Evolutionary conservation across 1,140 invertebrate genomes (phyloP), one percentile per base, ranked within the genome.

Genomic region (Chelonus insularis): DNA sequence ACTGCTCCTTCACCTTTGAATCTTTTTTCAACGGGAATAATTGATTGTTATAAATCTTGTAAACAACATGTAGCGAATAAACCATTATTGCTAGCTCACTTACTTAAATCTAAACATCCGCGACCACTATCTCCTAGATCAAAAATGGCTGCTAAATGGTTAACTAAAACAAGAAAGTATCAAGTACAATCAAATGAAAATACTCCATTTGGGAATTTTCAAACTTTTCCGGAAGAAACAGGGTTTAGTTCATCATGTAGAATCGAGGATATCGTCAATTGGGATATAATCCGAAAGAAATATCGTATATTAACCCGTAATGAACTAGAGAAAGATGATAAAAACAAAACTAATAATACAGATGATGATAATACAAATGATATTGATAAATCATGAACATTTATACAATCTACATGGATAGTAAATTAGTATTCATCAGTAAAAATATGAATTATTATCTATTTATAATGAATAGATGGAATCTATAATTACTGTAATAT

Each of bases 1-100:
- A 95, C 96, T 8, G 97, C 97, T 2, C 98, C 98, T 0, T 95
- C 97, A 14, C 98, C 98, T 0, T 86, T 99, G 47, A 99, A 99
- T 80, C 86, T 99, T 60, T 87, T 99, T 68, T 98, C 96, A 9
- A 96, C 96, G 34, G 94, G 93, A 92, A 85, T 94, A 41, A 91
- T 94, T 79, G 94, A 92, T 84, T 85, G 95, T 67, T 88, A 93
- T 63, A 88, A 92, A 68, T 83, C 90, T 60, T 93, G 91, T 82
- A 91, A 90, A 80, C 88, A 81, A 51, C 71, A 73, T 9, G 64
- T 68, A 0, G 85, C 83, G 60, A 88, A 87, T 75, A 93, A 93
- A 75, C 84, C 91, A 45, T 90, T 91, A 39, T 93, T 91, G 73
- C 75, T 94, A 67, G 89, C 92, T 11, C 90, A 92, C 74, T 91